Conservation (phyloP, 2,888 invertebrate genomes). For the Caprella mutica region DNA sequence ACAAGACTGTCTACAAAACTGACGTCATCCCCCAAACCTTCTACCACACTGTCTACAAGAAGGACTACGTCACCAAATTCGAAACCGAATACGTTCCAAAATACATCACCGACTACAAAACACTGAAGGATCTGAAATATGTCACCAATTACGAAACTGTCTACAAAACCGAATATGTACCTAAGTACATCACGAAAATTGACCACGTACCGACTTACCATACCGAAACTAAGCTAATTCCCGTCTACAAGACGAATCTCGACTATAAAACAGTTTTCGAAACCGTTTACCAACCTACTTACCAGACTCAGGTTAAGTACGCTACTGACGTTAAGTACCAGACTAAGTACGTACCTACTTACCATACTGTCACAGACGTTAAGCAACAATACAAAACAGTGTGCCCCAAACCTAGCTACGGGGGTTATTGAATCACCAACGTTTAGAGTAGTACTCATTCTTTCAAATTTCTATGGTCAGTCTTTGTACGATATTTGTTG, state of each 20-base stretch:
- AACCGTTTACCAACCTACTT: not conserved
- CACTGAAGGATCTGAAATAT: constrained; percentile 15
- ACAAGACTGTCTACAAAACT: constrained; percentile 14
- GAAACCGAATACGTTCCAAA: constrained; percentile 19
- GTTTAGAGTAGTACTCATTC: no score
- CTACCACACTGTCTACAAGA: constrained; percentile 20
- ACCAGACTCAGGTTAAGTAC: not conserved
- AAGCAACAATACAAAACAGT: constrained; percentile 15
- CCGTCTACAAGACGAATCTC: not conserved
- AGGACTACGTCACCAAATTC: constrained; percentile 19
- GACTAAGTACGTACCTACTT: constrained; percentile 2
- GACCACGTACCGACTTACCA: constrained; percentile 18
- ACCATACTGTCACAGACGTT: constrained; percentile 6
- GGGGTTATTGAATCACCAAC: no score
- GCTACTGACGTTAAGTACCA: not conserved
- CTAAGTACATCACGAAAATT: constrained; percentile 19
- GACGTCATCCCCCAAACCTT: constrained; percentile 16
- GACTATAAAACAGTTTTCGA: constrained; percentile 1
- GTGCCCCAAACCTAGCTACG: constrained; percentile 15
- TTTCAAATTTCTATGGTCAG: no score
- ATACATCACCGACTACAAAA: constrained; percentile 20
- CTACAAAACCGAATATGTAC: constrained; percentile 18
- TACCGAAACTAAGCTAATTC: constrained; percentile 1
- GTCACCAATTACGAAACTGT: constrained; percentile 18
- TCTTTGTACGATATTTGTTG: no score